Evolutionary conservation across 1,140 invertebrate species (phyloP), one percentile per base, ranked within the genome.

Genomic region (Ladona fulva): DNA sequence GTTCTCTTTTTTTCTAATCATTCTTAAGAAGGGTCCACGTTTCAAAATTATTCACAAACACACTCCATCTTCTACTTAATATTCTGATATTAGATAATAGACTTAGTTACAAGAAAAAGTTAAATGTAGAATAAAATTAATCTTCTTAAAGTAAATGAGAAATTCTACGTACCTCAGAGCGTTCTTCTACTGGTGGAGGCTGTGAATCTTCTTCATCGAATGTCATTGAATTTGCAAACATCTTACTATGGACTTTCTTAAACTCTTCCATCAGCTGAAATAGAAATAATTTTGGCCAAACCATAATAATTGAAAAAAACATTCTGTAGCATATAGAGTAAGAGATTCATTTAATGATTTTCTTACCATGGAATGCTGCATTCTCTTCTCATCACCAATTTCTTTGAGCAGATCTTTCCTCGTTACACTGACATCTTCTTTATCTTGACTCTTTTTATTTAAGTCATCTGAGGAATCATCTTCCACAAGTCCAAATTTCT

Each of bases 221-320:
- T 74, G 77, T 79, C 77, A 78, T 22, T 59, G 79, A 78, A 29
- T 82, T 81, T 37, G 90, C 89, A 85, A 95, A 95, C 93, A 95
- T 95, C 86, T 92, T 92, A 79, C 90, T 88, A 84, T 95, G 93
- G 0, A 92, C 93, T 82, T 91, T 90, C 83, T 93, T 94, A 83
- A 95, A 95, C 86, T 95, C 94, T 85, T 94, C 91, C 92, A 95
- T 95, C 75, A 95, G 84, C 82, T 93, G 52, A 66, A 66, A 66
- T 19, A 66, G 12, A 6, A 66, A 6, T 66, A 66, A 22, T 66
- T 66, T 6, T 66, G 1, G 52, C 14, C n/a, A n/a, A 66, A 6
- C 5, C 14, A 66, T 66, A 66, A 66, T 66, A 66, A n/a, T 66
- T 66, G n/a, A 22, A 66, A 6, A 66, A 66, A 66, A 66, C 3